These are phyloP conservation scores for Acanthosoma haemorrhoidale DNA, from an alignment of 2,888 invertebrate genomes.

Conservation along the genomic window DNA sequence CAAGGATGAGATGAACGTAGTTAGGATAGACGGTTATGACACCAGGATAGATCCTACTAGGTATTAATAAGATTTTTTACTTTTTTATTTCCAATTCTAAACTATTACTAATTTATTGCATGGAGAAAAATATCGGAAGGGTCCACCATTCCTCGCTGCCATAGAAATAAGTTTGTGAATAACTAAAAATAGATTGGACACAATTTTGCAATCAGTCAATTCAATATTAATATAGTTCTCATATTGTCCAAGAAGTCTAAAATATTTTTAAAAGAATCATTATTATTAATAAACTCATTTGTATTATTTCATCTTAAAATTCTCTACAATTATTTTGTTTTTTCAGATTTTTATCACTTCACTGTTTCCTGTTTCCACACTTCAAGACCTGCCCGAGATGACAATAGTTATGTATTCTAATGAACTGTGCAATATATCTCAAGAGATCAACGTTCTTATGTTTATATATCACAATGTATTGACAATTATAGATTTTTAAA, in stretches of 20 bases:
- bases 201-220: no score
- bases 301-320: constrained; percentile 24
- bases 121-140: no score
- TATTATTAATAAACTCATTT: constrained; percentile 11
- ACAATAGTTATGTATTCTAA: constrained; percentile 1
- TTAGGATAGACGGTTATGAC: constrained; percentile 80
- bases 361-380: constrained; percentile 82
- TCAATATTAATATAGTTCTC: no score
- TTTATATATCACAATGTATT: no score
- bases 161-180: no score
- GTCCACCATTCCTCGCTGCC: no score
- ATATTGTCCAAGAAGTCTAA: no score
- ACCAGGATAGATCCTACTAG: constrained; percentile 75
- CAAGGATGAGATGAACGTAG: constrained; percentile 77
- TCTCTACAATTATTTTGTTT: constrained; percentile 39
- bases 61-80: constrained; percentile 47
- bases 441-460: neutral
- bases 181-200: no score
- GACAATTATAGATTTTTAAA: no score
- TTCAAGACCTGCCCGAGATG: constrained; percentile 70
- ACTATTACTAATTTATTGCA: no score
- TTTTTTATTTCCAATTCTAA: no score
- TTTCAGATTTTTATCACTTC: constrained; percentile 80
- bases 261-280: no score
- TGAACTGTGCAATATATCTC: neutral